A percentile compares a stretch with the other conserved stretches of the same genome.
phyloP scores from a whole-genome alignment of 2,797 vertebrate genomes.

The Gallinago nigripennis region DNA sequence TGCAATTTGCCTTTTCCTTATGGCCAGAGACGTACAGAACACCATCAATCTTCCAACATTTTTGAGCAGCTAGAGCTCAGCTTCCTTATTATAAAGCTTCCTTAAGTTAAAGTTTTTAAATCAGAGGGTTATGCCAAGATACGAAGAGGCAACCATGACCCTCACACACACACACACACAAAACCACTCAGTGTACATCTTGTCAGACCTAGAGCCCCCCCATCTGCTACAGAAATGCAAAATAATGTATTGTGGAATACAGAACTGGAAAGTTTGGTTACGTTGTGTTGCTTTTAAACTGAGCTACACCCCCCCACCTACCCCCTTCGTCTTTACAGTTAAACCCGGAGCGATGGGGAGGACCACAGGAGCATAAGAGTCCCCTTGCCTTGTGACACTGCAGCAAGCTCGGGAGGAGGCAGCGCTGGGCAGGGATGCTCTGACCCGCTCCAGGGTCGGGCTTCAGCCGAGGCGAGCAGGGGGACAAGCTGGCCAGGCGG shows the following conservation, averaged over 20 bases:
- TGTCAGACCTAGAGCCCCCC: background rate
- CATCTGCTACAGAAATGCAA: background rate
- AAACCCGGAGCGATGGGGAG: background rate
- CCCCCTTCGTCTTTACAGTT: rapidly evolving
- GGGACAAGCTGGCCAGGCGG: background rate
- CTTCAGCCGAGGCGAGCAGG: background rate
- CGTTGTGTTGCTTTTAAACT: rapidly evolving
- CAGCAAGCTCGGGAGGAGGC: background rate
- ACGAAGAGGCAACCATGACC: background rate
- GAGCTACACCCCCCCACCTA: background rate
- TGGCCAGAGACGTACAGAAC: background rate
- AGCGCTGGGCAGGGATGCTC: background rate
- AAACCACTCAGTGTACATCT: background rate
- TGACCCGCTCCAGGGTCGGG: background rate
- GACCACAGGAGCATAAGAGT: rapidly evolving
- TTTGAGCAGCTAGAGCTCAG: background rate
- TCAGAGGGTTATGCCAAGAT: background rate
- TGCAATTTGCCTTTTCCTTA: background rate
- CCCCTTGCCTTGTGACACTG: background rate
- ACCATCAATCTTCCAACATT: background rate
- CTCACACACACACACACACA: background rate
- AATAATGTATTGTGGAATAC: rapidly evolving
- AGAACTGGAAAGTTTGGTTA: background rate
- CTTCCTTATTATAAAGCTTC: background rate
- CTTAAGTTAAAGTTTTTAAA: slow-evolving; percentile 28